These are phyloP conservation scores for Netelia fuscicornis DNA, from an alignment of 2,888 invertebrate species.

Conservation along the genomic window DNA sequence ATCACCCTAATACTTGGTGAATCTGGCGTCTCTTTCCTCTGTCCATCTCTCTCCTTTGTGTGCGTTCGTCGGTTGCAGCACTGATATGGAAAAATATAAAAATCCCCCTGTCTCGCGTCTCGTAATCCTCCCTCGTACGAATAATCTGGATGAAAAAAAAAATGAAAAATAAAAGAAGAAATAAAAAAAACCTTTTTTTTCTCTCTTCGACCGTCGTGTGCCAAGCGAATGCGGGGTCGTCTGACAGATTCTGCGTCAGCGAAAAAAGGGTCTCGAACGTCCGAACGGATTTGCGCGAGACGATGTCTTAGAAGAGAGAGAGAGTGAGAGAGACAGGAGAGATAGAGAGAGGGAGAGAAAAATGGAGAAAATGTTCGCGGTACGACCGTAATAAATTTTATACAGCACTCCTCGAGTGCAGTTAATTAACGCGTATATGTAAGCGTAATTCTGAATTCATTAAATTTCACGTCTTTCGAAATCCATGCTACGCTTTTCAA, in stretches of 20 bases:
- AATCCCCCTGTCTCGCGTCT: conserved; percentile 47
- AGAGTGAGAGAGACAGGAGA: not conserved
- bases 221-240: not conserved
- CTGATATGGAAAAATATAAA: conserved; percentile 55
- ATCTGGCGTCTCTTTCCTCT: conserved; percentile 16
- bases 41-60: not conserved
- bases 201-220: not conserved
- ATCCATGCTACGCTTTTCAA: no score
- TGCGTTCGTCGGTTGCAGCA: conserved; percentile 13
- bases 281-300: not conserved
- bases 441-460: no score
- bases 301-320: not conserved
- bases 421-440: no score
- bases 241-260: conserved; percentile 31
- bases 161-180: not conserved
- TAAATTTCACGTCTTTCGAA: no score
- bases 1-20: conserved; percentile 3
- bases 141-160: not conserved
- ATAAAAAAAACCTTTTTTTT: conserved; percentile 19
- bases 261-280: conserved; percentile 8
- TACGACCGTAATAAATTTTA: no score
- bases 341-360: no score
- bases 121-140: conserved; percentile 31
- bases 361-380: no score
- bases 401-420: no score